phyloP scores from a whole-genome alignment of 2,113 vertebrate species.

The Rhineura floridana region DNA sequence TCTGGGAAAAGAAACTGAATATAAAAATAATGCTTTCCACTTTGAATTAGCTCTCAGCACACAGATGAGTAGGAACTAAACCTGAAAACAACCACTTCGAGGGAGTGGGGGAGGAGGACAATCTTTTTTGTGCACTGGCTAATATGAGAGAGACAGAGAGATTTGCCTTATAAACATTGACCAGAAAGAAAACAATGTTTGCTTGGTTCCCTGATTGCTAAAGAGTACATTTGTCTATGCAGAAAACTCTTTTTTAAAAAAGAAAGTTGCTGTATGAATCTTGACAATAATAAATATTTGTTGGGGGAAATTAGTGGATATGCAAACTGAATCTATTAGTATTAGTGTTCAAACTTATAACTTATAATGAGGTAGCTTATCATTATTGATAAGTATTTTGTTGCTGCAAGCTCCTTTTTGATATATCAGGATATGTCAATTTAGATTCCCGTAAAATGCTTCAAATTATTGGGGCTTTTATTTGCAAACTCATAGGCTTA shows the following conservation, averaged over 20 bases:
- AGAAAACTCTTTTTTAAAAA: constrained; percentile 3
- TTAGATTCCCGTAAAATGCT: constrained; percentile 11
- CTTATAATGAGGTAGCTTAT: constrained; percentile 4
- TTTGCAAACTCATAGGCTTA: constrained; percentile 5
- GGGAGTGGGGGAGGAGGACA: neutral
- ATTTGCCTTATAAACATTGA: neutral
- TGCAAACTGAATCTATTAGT: constrained; percentile 6
- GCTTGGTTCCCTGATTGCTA: neutral
- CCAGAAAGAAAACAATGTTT: neutral
- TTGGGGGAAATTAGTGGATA: rapidly evolving
- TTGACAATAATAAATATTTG: neutral
- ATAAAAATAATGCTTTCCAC: neutral
- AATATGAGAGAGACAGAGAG: neutral
- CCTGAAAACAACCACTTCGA: neutral
- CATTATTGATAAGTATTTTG: neutral
- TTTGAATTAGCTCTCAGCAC: neutral
- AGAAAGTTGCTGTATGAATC: neutral
- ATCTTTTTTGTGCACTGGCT: neutral
- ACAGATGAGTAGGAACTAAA: constrained; percentile 3
- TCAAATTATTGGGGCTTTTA: constrained; percentile 1
- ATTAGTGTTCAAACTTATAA: neutral
- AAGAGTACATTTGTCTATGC: neutral
- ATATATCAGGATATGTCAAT: neutral
- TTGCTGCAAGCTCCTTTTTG: constrained; percentile 15
- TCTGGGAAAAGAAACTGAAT: neutral